Evolutionary conservation across 2,113 vertebrate species (phyloP).

Genomic region (Lycaon pictus): DNA sequence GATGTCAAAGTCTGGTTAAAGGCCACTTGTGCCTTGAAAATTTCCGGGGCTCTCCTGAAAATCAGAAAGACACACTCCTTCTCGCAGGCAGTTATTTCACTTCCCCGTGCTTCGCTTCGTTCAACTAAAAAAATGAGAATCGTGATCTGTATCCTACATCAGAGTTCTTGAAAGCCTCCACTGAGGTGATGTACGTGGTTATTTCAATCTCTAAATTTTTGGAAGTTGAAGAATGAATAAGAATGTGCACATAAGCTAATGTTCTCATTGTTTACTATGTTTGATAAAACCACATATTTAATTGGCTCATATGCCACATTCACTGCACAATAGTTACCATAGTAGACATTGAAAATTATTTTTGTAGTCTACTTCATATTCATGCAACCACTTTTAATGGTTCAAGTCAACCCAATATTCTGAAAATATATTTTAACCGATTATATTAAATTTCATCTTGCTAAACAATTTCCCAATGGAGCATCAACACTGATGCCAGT

Average conservation of each 20-base stretch:
- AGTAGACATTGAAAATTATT: slow-evolving; percentile 44
- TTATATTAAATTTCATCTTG: slow-evolving; percentile 53
- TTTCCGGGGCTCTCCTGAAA: not conserved
- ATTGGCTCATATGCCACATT: not conserved
- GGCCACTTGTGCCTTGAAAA: not conserved
- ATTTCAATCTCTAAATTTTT: not conserved
- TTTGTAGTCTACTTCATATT: slow-evolving; percentile 62
- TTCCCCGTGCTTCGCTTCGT: not conserved
- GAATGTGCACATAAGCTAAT: not conserved
- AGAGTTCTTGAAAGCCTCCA: slow-evolving; percentile 24
- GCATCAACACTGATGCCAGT: not conserved
- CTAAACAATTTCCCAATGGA: slow-evolving; percentile 46
- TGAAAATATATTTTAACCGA: slow-evolving; percentile 60
- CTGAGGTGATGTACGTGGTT: not conserved
- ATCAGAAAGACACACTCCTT: not conserved
- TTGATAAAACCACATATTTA: not conserved
- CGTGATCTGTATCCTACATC: slow-evolving; percentile 10
- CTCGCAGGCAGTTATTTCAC: not conserved
- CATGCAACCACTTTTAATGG: slow-evolving; percentile 42
- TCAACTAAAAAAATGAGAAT: not conserved
- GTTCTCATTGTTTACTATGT: slow-evolving; percentile 42
- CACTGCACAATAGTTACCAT: not conserved
- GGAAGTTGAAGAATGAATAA: slow-evolving; percentile 39
- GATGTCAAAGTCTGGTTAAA: not conserved
- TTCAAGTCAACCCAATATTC: slow-evolving; percentile 53